Evolutionary conservation across 1,140 invertebrate species (phyloP), one percentile per base, ranked within the genome.

Genomic region (Calliopsis andreniformis): DNA sequence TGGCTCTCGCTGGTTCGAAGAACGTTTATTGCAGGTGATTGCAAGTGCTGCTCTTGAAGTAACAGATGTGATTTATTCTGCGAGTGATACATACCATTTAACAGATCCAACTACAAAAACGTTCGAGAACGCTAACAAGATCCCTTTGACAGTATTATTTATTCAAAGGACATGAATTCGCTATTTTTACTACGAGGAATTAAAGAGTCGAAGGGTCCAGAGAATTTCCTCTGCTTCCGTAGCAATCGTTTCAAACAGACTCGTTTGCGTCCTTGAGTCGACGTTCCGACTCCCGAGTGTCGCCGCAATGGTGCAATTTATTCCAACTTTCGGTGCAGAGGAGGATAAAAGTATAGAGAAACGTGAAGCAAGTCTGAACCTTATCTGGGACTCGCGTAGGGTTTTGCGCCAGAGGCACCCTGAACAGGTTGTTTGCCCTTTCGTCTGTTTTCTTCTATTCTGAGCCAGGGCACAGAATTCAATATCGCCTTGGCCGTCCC

Each of bases 401-500:
- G 7, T 58, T 35, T 35, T 35, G 12, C 55, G 32, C 4, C 6
- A n/a, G 56, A 39, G 35, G 35, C 18, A 20, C 35, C 20, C 18
- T 16, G 16, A n/a, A 28, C 4, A 35, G 18, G 56, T n/a, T 16
- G 12, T 4, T 28, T 16, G 16, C 28, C 53, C 30, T 32, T 53
- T 53, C 23, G 49, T 1, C 6, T 53, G 49, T 53, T 53, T 53
- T 23, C 20, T 53, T 53, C 49, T 23, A 20, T 53, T 53, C 16
- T 16, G 10, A 18, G 7, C 18, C 16, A 16, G 16, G n/a, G 30
- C 30, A 30, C 32, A 43, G 49, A 67, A 73, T 73, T 73, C 71
- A 67, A 73, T 73, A 67, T 73, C 62, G 35, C 49, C 39, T 45
- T 25, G 32, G 56, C 23, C 14, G 30, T 25, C 32, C 39, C 8